phyloP scores from a whole-genome alignment of 2,113 vertebrate species.

The Osmerus mordax region DNA sequence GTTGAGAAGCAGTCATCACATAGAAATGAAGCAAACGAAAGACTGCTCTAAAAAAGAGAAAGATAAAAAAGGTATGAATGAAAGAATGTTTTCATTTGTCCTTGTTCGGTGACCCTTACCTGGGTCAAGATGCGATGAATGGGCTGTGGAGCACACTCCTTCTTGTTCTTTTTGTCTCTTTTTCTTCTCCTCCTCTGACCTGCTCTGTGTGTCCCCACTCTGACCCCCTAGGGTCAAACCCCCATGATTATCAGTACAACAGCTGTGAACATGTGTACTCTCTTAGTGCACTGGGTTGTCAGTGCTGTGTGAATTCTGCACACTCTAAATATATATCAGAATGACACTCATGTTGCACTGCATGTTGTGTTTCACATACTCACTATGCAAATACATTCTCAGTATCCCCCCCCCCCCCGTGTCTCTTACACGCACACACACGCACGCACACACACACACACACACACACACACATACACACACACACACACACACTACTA shows the following conservation, averaged over 20 bases:
- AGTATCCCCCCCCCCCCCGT: too few species aligned
- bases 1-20: neutral
- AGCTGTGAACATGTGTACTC: slow-evolving; percentile 18
- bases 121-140: neutral
- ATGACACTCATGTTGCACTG: too few species aligned
- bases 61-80: neutral
- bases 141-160: too few species aligned
- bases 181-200: too few species aligned
- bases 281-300: neutral
- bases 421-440: neutral
- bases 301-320: too few species aligned
- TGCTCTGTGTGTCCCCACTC: neutral
- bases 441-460: too few species aligned
- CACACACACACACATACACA: neutral
- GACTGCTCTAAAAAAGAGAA: neutral
- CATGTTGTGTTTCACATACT: too few species aligned
- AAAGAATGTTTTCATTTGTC: slow-evolving; percentile 11
- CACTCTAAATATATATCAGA: too few species aligned
- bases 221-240: slow-evolving; percentile 18
- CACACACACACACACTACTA: neutral
- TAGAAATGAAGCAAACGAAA: too few species aligned
- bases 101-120: slow-evolving; percentile 28
- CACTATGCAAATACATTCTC: too few species aligned
- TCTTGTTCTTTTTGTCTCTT: too few species aligned
- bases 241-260: neutral